These are phyloP conservation scores for Actinostola sp. DNA, from an alignment of 92 coral and sea anemone genomes.

Conservation along the genomic window DNA sequence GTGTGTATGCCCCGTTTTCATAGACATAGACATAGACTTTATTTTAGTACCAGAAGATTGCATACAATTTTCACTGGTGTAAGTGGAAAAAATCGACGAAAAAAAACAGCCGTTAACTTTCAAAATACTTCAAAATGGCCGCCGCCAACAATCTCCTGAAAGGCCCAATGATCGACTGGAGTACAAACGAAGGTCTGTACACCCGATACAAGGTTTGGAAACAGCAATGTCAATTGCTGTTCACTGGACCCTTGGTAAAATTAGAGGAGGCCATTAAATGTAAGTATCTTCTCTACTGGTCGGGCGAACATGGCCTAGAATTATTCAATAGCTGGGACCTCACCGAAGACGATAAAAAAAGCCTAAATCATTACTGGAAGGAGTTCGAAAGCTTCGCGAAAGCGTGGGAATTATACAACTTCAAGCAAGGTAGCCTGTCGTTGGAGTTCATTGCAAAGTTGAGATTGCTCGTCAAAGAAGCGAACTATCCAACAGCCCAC, in stretches of 20 bases:
- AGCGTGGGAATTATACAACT: constrained; percentile 51
- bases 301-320: constrained; percentile 40
- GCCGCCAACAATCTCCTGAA: constrained; percentile 15
- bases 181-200: constrained; percentile 24
- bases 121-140: background rate
- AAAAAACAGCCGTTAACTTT: background rate
- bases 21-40: too few relatives aligned
- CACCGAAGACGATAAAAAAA: constrained; percentile 27
- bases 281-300: constrained; percentile 37
- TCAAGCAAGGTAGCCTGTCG: constrained; percentile 51
- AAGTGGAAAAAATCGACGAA: constrained; percentile 5
- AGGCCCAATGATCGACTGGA: constrained; percentile 38
- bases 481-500: constrained; percentile 42
- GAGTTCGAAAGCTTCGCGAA: constrained; percentile 41
- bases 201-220: constrained; percentile 36
- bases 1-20: background rate
- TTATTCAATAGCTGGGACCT: constrained; percentile 51
- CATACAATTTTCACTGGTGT: constrained; percentile 31
- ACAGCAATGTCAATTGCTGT: constrained; percentile 34
- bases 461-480: constrained; percentile 43
- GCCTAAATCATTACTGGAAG: constrained; percentile 24
- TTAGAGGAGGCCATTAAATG: constrained; percentile 43
- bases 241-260: constrained; percentile 44
- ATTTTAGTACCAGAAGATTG: too few relatives aligned
- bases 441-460: constrained; percentile 49